Percentiles rank a stretch among this genome's conserved stretches.
Conservation (phyloP, 2,113 vertebrate species). For the Ceyx melanurus region DNA sequence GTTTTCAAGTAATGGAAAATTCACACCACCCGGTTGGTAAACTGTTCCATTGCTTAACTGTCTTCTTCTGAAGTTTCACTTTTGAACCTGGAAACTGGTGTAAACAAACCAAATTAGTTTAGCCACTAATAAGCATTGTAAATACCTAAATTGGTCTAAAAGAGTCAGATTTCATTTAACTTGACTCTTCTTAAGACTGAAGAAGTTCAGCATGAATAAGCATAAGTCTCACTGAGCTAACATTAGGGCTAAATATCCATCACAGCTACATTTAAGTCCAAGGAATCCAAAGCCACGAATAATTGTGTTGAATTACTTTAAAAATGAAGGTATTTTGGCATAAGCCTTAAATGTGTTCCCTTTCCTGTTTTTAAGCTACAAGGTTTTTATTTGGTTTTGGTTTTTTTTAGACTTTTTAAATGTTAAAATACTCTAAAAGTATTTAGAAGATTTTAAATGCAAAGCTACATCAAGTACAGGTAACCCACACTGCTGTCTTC, state of each 20-base stretch:
- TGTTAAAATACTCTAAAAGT: background rate
- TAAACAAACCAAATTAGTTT: background rate
- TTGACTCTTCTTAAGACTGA: background rate
- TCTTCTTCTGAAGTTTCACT: background rate
- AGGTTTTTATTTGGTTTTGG: too few species aligned
- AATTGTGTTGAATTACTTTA: background rate
- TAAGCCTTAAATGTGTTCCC: background rate
- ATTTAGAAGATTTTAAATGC: background rate
- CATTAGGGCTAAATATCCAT: background rate
- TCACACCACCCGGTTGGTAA: background rate
- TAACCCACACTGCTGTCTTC: accelerated
- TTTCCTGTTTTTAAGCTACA: background rate
- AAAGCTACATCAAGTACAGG: background rate
- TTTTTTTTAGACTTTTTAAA: background rate
- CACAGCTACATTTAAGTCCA: background rate
- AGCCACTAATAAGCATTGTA: background rate
- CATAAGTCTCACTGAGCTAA: background rate
- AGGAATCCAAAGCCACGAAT: background rate
- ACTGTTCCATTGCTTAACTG: background rate
- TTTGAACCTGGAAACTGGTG: background rate
- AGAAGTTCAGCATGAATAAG: background rate
- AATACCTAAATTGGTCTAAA: background rate
- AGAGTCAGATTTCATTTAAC: background rate
- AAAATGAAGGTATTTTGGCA: background rate
- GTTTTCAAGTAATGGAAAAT: constrained; percentile 1